These are phyloP conservation scores for Entomyzon cyanotis DNA, from an alignment of 2,113 vertebrate species.

Conservation along the genomic window DNA sequence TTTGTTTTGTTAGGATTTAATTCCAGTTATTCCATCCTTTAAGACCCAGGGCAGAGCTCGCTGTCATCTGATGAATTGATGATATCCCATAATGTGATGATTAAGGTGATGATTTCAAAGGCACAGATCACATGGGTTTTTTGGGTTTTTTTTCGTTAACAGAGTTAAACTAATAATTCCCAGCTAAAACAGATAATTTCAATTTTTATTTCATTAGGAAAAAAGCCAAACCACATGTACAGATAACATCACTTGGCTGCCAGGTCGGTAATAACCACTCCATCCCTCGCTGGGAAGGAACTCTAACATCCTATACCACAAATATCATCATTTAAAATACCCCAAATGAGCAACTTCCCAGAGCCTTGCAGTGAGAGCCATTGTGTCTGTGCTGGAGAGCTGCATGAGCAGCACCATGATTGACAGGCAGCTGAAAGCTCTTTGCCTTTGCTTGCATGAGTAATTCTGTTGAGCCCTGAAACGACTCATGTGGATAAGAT, in stretches of 20 bases:
- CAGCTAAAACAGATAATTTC: not conserved
- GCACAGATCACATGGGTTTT: not conserved
- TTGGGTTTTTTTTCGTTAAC: no score
- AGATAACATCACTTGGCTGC: not conserved
- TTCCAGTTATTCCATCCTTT: not conserved
- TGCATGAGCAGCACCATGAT: not conserved
- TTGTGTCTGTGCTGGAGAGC: not conserved
- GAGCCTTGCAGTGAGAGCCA: not conserved
- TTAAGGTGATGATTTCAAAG: not conserved
- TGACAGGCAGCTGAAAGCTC: not conserved
- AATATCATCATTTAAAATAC: not conserved
- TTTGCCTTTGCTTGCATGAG: conserved; percentile 27
- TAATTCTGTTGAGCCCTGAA: not conserved
- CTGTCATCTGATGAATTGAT: not conserved
- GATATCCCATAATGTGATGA: not conserved
- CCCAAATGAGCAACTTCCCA: not conserved
- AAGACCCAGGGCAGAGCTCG: not conserved
- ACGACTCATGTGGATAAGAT: conserved; percentile 33
- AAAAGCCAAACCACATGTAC: not conserved
- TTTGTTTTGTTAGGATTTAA: not conserved
- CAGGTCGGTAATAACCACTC: not conserved
- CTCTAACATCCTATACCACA: not conserved
- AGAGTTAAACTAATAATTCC: no score
- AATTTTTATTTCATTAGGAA: not conserved
- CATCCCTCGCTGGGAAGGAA: not conserved